A percentile compares a stretch with the other conserved stretches of the same genome.
These are phyloP conservation scores for Sardinella longiceps DNA, from an alignment of 2,797 vertebrate species.

Conservation along the genomic window DNA sequence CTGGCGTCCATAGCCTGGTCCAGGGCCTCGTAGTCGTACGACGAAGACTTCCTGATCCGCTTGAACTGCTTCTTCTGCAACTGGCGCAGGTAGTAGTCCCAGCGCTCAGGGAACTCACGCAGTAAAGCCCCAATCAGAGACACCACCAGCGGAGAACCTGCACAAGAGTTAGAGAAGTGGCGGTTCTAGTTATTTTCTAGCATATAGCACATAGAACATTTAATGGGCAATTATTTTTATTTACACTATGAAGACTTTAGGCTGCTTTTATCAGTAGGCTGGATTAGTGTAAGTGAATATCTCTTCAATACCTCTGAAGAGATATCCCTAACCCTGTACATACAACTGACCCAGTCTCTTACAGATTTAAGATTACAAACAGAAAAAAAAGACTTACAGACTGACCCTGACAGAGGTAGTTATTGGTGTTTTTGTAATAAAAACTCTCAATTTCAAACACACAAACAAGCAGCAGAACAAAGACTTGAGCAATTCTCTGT, in stretches of 20 bases:
- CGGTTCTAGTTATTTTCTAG: not conserved
- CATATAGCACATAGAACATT: no score
- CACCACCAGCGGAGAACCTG: slow-evolving; percentile 95
- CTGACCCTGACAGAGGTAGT: not conserved
- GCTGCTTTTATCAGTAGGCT: no score
- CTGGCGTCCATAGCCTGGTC: slow-evolving; percentile 98
- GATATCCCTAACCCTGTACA: no score
- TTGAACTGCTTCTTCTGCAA: slow-evolving; percentile 92
- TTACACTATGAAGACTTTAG: no score
- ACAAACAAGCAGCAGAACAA: no score
- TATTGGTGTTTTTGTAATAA: not conserved
- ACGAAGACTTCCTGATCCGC: slow-evolving; percentile 93
- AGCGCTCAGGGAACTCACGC: slow-evolving; percentile 90
- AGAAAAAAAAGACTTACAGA: no score
- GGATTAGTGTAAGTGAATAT: no score
- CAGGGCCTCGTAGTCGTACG: slow-evolving; percentile 95
- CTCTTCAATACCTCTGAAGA: no score
- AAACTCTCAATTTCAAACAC: not conserved
- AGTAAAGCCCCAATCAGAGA: slow-evolving; percentile 94
- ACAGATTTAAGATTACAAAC: no score
- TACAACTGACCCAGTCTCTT: no score
- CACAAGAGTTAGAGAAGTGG: not conserved
- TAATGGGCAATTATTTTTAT: no score
- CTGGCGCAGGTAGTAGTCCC: slow-evolving; percentile 91
- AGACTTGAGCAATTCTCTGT: not conserved